Percentiles rank a stretch among this genome's conserved stretches.
These are phyloP conservation scores for Nannoperca australis DNA, from an alignment of 2,797 vertebrate genomes.

Conservation along the genomic window DNA sequence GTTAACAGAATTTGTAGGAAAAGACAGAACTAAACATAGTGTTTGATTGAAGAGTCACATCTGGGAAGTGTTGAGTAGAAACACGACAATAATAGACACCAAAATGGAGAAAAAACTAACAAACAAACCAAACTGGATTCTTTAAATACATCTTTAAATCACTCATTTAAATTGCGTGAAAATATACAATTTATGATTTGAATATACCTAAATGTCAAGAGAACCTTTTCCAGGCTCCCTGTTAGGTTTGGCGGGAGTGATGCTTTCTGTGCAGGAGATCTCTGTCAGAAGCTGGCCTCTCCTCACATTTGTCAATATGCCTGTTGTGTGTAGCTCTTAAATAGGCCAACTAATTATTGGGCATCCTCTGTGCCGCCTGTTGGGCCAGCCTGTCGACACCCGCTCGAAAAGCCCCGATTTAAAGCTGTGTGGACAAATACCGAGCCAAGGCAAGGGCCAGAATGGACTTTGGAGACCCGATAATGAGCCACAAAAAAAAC, in stretches of 20 bases:
- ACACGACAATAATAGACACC: not conserved
- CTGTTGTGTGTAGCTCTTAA: slow-evolving; percentile 54
- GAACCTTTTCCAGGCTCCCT: not conserved
- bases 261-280: slow-evolving; percentile 33
- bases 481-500: slow-evolving; percentile 71
- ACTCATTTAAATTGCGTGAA: not conserved
- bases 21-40: not conserved
- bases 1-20: not conserved
- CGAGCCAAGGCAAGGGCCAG: not conserved
- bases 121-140: not conserved
- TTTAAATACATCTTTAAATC: not conserved
- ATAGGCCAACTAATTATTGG: slow-evolving; percentile 59
- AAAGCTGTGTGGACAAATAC: slow-evolving; percentile 55
- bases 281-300: slow-evolving; percentile 44
- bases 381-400: slow-evolving; percentile 38
- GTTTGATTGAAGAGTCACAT: not conserved
- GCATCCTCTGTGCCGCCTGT: slow-evolving; percentile 42
- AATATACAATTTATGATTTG: not conserved
- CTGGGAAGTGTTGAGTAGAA: not conserved
- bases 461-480: slow-evolving; percentile 46
- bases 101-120: not conserved
- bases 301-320: slow-evolving; percentile 53
- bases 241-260: slow-evolving; percentile 23
- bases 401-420: slow-evolving; percentile 48
- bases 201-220: slow-evolving; percentile 13